Evolutionary conservation across 2,797 vertebrate genomes (phyloP).

Genomic region (Erpetoichthys calabaricus): DNA sequence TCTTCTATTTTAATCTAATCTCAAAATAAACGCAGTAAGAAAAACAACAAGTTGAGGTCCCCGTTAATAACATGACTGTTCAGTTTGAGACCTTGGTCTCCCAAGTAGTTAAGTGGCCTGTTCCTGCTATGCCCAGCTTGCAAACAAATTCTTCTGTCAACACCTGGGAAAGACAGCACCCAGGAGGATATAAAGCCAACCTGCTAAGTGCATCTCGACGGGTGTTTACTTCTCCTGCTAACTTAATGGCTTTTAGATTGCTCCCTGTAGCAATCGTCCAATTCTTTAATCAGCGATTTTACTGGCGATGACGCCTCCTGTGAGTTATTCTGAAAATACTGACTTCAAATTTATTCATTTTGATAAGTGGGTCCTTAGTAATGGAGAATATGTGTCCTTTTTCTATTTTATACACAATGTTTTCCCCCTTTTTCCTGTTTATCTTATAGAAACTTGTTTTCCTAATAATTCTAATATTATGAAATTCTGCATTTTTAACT

Average conservation of each 20-base stretch:
- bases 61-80: no score
- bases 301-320: not conserved
- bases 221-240: not conserved
- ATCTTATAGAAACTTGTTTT: not conserved
- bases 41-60: no score
- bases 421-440: not conserved
- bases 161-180: not conserved
- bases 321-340: not conserved
- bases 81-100: not conserved
- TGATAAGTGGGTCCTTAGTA: not conserved
- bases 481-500: no score
- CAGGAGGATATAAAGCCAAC: not conserved
- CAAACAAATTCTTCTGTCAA: conserved; percentile 7
- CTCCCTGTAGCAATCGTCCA: not conserved
- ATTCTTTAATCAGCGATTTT: not conserved
- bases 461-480: no score
- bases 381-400: not conserved
- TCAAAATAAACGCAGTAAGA: not conserved
- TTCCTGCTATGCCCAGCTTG: not conserved
- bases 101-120: not conserved
- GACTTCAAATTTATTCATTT: conserved; percentile 4
- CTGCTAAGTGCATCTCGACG: conserved; percentile 3
- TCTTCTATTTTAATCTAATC: not conserved
- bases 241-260: conserved; percentile 1
- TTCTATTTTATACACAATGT: not conserved